Percentiles rank a stretch among this genome's conserved stretches.
Evolutionary conservation across 2,113 vertebrate species (phyloP).

Genomic region (Embiotoca jacksoni): DNA sequence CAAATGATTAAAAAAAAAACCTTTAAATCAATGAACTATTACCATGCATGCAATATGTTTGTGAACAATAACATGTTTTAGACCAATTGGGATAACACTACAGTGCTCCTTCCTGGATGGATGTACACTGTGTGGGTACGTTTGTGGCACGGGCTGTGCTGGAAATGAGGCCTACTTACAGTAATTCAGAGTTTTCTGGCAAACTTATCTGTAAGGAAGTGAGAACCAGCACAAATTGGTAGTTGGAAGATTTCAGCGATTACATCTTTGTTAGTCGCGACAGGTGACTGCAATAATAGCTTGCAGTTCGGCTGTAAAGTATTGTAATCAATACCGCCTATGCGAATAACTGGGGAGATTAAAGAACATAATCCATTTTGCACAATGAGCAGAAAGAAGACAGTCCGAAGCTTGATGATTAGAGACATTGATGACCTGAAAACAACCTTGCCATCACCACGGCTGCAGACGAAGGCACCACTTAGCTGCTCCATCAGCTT

Average conservation of each 20-base stretch:
- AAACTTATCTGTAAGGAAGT: conserved; percentile 61
- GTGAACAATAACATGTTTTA: background rate
- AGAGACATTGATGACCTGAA: conserved; percentile 73
- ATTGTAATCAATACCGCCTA: conserved; percentile 74
- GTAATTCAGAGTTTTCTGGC: conserved; percentile 62
- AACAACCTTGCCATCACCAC: conserved; percentile 67
- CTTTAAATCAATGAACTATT: background rate
- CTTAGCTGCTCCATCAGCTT: conserved; percentile 53
- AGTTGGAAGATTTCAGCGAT: conserved; percentile 75
- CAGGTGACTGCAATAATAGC: conserved; percentile 61
- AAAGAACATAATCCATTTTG: conserved; percentile 75
- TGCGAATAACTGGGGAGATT: conserved; percentile 69
- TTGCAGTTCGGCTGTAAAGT: conserved; percentile 60
- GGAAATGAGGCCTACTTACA: conserved; percentile 51
- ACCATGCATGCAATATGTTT: background rate
- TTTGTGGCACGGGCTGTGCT: conserved; percentile 5
- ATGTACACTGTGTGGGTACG: background rate
- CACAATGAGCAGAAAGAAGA: conserved; percentile 51
- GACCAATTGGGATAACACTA: background rate
- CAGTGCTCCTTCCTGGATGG: background rate
- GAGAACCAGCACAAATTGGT: conserved; percentile 67
- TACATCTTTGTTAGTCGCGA: conserved; percentile 75
- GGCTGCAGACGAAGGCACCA: conserved; percentile 50
- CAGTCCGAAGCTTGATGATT: conserved; percentile 59
- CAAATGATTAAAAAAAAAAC: conserved; percentile 3